Conservation (phyloP, 2,888 invertebrate genomes). For the Drosophila infuscata region DNA sequence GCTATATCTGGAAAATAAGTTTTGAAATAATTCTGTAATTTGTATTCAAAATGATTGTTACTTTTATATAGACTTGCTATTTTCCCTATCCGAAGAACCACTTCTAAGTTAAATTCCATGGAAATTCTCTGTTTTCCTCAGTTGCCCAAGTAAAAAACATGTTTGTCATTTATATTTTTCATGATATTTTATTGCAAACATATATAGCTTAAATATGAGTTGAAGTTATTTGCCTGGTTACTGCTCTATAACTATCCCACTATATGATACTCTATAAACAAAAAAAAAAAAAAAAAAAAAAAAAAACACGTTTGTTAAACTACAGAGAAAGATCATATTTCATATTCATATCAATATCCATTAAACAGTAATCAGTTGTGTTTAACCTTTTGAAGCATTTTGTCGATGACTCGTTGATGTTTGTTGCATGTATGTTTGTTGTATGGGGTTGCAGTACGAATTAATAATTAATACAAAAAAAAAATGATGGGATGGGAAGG, state of each 20-base stretch:
- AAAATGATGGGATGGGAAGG: constrained; percentile 43
- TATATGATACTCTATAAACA: constrained; percentile 60
- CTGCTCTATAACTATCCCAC: constrained; percentile 72
- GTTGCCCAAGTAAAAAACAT: constrained; percentile 1
- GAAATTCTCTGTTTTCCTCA: not conserved
- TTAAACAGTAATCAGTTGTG: constrained; percentile 36
- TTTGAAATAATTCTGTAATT: not conserved
- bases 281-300: constrained; percentile 28
- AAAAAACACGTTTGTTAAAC: constrained; percentile 25
- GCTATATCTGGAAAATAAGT: not conserved
- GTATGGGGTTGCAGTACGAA: constrained; percentile 19
- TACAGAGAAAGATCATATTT: constrained; percentile 38
- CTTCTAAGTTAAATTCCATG: not conserved
- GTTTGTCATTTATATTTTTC: constrained; percentile 49
- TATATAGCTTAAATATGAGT: constrained; percentile 78
- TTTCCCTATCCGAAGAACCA: too few relatives aligned
- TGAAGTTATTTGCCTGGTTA: constrained; percentile 78
- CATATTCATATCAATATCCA: constrained; percentile 9
- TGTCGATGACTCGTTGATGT: constrained; percentile 58
- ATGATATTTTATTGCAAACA: constrained; percentile 78
- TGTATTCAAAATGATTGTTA: not conserved
- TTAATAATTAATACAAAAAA: constrained; percentile 30
- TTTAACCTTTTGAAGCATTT: constrained; percentile 52
- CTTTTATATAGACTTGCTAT: not conserved
- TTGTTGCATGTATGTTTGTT: constrained; percentile 13